Conservation (phyloP, 2,888 invertebrate genomes). For the Halocaridina rubra region DNA sequence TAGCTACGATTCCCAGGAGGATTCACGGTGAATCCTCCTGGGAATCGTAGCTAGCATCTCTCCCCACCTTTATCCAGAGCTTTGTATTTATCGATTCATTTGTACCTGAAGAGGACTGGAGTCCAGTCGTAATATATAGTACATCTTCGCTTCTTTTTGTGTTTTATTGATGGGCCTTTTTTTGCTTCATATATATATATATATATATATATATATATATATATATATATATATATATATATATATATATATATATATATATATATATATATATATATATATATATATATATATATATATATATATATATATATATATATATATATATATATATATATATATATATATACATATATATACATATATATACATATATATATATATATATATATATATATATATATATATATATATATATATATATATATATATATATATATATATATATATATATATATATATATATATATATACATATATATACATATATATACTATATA, state of each 20-base stretch:
- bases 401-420: not conserved
- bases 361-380: not conserved
- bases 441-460: conserved; percentile 14
- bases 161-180: too few species aligned
- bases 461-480: conserved; percentile 4
- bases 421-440: conserved; percentile 3
- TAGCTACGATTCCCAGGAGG: too few species aligned
- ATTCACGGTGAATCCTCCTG: too few species aligned
- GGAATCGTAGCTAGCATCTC: too few species aligned
- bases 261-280: not conserved
- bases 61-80: too few species aligned
- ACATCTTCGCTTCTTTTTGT: too few species aligned
- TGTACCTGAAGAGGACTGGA: too few species aligned
- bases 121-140: too few species aligned
- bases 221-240: not conserved
- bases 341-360: not conserved
- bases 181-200: too few species aligned
- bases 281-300: conserved; percentile 8
- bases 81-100: too few species aligned
- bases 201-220: too few species aligned
- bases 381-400: conserved; percentile 10
- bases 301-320: conserved; percentile 8
- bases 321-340: conserved; percentile 8
- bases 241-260: not conserved
- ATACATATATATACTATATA: not conserved